phyloP scores from a whole-genome alignment of 2,797 vertebrate species.

The Pagetopsis macropterus region DNA sequence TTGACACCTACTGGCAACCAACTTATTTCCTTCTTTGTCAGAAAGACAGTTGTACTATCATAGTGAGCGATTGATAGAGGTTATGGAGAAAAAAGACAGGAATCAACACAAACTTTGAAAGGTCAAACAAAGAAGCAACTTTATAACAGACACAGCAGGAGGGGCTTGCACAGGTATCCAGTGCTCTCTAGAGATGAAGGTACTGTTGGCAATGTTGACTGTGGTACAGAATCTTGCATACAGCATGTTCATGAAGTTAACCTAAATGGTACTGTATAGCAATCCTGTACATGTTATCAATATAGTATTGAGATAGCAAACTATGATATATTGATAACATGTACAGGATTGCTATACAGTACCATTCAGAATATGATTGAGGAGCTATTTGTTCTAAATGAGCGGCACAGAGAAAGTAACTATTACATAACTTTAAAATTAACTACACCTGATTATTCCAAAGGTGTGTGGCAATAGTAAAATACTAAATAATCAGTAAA shows the following conservation, averaged over 20 bases:
- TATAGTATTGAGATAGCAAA: not conserved
- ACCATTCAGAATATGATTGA: no score
- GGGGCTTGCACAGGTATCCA: not conserved
- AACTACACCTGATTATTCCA: not conserved
- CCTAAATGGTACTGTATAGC: not conserved
- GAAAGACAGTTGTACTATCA: slow-evolving; percentile 28
- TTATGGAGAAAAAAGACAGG: slow-evolving; percentile 6
- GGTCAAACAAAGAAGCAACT: slow-evolving; percentile 3
- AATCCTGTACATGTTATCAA: not conserved
- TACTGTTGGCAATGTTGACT: not conserved
- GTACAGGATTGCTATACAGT: no score
- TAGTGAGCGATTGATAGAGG: slow-evolving; percentile 39
- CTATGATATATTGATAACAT: no score
- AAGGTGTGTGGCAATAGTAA: not conserved
- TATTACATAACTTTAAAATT: not conserved
- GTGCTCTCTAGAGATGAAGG: not conserved
- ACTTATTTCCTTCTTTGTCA: slow-evolving; percentile 57
- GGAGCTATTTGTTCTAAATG: not conserved
- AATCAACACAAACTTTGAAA: slow-evolving; percentile 19
- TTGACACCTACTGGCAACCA: slow-evolving; percentile 48
- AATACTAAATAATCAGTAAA: slow-evolving; percentile 3
- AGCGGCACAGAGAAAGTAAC: not conserved
- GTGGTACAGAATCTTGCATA: not conserved
- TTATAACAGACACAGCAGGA: slow-evolving; percentile 3
- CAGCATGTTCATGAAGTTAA: not conserved